Percentiles rank a stretch among this genome's conserved stretches.
These are phyloP conservation scores for Lota lota DNA, from an alignment of 2,113 vertebrate genomes.

Conservation along the genomic window DNA sequence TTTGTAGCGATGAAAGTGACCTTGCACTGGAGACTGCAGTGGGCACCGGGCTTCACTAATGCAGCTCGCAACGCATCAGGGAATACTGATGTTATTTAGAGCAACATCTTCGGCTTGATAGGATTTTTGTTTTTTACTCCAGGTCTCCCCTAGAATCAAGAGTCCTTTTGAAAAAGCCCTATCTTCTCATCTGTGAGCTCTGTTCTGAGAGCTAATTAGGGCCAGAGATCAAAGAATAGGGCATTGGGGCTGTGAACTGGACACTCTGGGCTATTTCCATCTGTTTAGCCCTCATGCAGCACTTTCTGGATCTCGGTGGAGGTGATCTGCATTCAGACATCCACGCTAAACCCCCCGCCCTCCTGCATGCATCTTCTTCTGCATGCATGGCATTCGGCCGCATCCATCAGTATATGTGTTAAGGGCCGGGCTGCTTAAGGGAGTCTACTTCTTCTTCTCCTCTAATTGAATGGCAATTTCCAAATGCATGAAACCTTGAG, in stretches of 20 bases:
- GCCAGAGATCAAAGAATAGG: conserved; percentile 65
- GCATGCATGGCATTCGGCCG: conserved; percentile 45
- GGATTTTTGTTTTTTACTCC: conserved; percentile 36
- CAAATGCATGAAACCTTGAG: conserved; percentile 3
- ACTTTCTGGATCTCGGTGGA: conserved; percentile 52
- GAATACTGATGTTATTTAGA: conserved; percentile 65
- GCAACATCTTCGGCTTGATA: conserved; percentile 54
- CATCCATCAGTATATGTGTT: conserved; percentile 30
- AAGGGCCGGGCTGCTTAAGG: conserved; percentile 9
- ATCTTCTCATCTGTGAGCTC: conserved; percentile 62
- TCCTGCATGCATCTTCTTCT: conserved; percentile 11
- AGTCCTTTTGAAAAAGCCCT: conserved; percentile 51
- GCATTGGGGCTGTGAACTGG: conserved; percentile 54
- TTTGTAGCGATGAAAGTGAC: conserved; percentile 57
- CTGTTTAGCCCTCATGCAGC: conserved; percentile 53
- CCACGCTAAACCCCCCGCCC: conserved; percentile 43
- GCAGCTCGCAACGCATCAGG: conserved; percentile 40
- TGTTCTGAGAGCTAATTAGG: conserved; percentile 71
- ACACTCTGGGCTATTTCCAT: conserved; percentile 60
- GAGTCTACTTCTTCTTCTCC: too few relatives aligned
- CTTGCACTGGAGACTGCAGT: conserved; percentile 44
- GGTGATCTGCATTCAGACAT: conserved; percentile 49
- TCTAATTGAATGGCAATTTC: conserved; percentile 1
- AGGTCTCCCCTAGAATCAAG: conserved; percentile 55
- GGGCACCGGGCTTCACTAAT: conserved; percentile 56